phyloP scores from a whole-genome alignment of 1,140 invertebrate species.

The Aethina tumida region DNA sequence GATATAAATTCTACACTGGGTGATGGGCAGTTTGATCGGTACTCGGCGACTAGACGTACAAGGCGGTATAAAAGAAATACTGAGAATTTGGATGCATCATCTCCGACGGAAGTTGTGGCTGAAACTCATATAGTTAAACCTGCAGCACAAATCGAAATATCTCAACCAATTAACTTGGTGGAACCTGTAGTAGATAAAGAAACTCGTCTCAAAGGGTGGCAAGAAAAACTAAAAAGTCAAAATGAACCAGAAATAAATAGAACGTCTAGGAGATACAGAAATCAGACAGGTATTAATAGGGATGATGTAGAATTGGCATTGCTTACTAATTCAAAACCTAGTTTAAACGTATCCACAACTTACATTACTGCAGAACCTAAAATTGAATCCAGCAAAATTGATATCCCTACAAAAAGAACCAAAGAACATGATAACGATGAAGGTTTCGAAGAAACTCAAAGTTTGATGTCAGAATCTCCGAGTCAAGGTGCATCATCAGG shows the following conservation, averaged over 20 bases:
- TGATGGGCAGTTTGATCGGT: conserved; percentile 76
- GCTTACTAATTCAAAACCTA: conserved; percentile 23
- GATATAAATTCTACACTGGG: conserved; percentile 45
- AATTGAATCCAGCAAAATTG: too few species aligned
- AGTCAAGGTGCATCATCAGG: conserved; percentile 40
- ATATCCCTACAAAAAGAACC: conserved; percentile 19
- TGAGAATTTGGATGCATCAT: conserved; percentile 43
- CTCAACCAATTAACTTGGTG: conserved; percentile 12
- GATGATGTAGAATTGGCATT: conserved; percentile 53
- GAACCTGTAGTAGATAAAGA: conserved; percentile 47
- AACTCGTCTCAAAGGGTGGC: conserved; percentile 49
- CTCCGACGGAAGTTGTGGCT: conserved; percentile 39
- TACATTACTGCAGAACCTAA: conserved; percentile 7
- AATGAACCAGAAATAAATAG: conserved; percentile 13
- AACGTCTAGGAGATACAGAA: conserved; percentile 29
- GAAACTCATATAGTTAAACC: conserved; percentile 23
- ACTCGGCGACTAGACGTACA: conserved; percentile 66
- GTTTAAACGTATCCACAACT: conserved; percentile 6
- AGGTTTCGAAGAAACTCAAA: conserved; percentile 83
- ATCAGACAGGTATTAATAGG: conserved; percentile 51
- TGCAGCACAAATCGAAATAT: conserved; percentile 15
- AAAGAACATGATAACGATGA: conserved; percentile 57
- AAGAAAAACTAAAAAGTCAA: conserved; percentile 45
- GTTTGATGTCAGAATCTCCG: conserved; percentile 70
- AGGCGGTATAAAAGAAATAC: conserved; percentile 67